phyloP scores from a whole-genome alignment of 2,113 vertebrate genomes.

The Hippocampus comes region DNA sequence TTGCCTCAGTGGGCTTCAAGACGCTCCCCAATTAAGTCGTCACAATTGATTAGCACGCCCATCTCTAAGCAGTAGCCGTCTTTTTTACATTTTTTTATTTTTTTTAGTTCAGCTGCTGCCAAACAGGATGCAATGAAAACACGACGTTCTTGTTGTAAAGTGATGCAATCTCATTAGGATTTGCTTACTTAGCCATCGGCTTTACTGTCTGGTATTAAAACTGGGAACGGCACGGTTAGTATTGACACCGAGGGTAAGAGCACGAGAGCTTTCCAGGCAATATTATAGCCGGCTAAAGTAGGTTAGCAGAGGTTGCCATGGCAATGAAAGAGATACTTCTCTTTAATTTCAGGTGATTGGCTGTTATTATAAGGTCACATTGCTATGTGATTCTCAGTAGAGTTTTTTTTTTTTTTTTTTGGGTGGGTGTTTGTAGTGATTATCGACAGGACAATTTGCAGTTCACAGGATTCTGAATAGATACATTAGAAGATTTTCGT shows the following conservation, averaged over 20 bases:
- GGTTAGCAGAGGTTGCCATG: slow-evolving; percentile 3
- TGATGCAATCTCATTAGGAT: neutral
- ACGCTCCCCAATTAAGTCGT: neutral
- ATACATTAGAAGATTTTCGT: neutral
- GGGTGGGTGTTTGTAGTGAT: neutral
- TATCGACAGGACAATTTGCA: neutral
- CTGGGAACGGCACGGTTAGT: neutral
- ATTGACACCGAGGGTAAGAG: neutral
- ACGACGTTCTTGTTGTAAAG: neutral
- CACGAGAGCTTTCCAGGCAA: neutral
- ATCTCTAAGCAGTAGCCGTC: neutral
- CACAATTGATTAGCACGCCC: neutral
- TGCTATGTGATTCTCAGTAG: neutral
- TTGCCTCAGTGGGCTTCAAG: neutral
- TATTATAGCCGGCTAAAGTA: neutral
- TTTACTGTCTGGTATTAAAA: neutral
- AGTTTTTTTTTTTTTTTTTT: neutral
- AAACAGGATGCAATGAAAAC: neutral
- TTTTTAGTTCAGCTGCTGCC: too few relatives aligned
- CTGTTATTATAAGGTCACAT: neutral
- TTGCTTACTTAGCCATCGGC: neutral
- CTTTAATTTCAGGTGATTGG: neutral
- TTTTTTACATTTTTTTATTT: neutral
- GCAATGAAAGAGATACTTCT: neutral
- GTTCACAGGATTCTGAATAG: neutral